Percentiles rank a stretch among this genome's conserved stretches.
Conservation (phyloP, 2,797 vertebrate species). For the Taeniopygia guttata region DNA sequence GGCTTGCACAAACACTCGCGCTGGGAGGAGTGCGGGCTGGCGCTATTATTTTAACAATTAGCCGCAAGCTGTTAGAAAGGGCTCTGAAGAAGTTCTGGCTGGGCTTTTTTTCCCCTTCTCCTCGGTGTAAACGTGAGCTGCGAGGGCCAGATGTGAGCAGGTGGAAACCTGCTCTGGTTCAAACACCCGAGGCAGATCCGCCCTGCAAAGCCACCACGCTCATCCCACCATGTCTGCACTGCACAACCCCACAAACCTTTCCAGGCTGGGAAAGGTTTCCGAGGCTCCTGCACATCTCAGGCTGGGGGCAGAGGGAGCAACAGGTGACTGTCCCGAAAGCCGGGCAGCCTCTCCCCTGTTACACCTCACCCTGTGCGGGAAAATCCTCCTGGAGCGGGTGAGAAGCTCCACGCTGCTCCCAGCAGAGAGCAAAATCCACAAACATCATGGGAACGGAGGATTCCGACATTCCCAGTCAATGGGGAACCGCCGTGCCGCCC, state of each 20-base stretch:
- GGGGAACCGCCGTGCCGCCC: not conserved
- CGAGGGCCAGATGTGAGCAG: slow-evolving; percentile 15
- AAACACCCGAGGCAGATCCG: not conserved
- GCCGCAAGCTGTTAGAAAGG: not conserved
- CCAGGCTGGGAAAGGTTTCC: not conserved
- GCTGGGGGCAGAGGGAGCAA: not conserved
- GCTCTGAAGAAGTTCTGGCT: slow-evolving; percentile 6
- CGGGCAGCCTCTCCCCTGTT: not conserved
- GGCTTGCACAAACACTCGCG: not conserved
- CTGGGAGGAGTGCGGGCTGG: not conserved
- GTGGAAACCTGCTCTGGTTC: slow-evolving; percentile 31
- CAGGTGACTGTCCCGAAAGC: not conserved
- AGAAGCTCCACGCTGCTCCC: not conserved
- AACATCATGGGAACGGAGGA: fast-evolving
- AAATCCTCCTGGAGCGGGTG: not conserved
- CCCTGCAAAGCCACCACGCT: not conserved
- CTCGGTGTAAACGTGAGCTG: not conserved
- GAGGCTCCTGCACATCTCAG: not conserved
- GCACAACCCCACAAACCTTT: not conserved
- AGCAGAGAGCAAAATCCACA: not conserved
- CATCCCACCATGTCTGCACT: not conserved
- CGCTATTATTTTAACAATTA: not conserved
- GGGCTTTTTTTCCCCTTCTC: fast-evolving
- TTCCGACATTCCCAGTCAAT: not conserved
- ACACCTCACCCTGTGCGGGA: not conserved